phyloP scores from a whole-genome alignment of 2,888 invertebrate genomes.

The Andrena chrysosceles region DNA sequence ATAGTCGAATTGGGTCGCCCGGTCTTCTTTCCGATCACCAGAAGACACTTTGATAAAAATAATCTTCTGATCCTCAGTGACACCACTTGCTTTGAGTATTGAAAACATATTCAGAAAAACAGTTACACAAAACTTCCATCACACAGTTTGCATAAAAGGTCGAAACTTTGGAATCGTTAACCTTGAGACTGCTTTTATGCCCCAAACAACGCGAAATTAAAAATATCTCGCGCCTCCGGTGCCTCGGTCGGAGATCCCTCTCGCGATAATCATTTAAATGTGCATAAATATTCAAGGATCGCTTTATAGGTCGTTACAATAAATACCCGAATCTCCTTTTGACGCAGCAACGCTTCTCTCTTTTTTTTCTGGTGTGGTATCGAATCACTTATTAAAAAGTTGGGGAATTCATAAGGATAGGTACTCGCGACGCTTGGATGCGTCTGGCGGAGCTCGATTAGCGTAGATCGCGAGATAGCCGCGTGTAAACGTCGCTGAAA shows the following conservation, averaged over 20 bases:
- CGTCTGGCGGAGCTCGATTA: slow-evolving; percentile 65
- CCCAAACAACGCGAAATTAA: slow-evolving; percentile 8
- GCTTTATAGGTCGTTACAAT: background rate
- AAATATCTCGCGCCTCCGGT: slow-evolving; percentile 2
- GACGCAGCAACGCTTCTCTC: background rate
- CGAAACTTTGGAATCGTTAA: background rate
- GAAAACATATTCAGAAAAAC: background rate
- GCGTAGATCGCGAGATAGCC: slow-evolving; percentile 69
- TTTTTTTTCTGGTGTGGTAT: background rate
- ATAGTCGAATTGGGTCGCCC: background rate
- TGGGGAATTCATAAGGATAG: slow-evolving; percentile 44
- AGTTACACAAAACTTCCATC: background rate
- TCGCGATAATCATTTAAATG: slow-evolving; percentile 16
- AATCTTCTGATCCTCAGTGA: too few relatives aligned
- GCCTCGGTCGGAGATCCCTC: background rate
- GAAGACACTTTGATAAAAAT: too few relatives aligned
- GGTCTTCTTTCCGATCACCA: background rate
- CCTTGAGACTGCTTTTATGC: background rate
- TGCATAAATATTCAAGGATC: slow-evolving; percentile 16
- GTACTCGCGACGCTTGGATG: slow-evolving; percentile 52
- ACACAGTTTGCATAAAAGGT: background rate
- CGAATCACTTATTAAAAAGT: slow-evolving; percentile 9
- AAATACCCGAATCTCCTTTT: too few relatives aligned
- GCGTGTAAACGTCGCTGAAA: slow-evolving; percentile 64
- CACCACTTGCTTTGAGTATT: too few relatives aligned